Percentiles rank a stretch among this genome's conserved stretches.
Evolutionary conservation across 2,113 vertebrate genomes (phyloP).

Genomic region (Pedetes capensis): DNA sequence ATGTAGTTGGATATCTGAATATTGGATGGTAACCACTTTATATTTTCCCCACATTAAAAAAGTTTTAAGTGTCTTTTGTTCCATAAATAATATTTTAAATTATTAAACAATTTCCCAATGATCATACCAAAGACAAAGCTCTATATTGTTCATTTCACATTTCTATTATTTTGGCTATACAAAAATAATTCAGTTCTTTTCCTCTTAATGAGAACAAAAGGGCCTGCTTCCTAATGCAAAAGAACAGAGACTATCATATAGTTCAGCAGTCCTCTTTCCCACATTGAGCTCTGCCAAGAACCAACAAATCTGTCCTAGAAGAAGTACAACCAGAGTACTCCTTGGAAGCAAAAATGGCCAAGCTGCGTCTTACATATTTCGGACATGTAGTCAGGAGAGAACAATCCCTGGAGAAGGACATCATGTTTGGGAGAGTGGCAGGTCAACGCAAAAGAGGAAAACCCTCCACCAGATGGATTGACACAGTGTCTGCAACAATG

Average conservation of each 20-base stretch:
- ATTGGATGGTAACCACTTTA: neutral
- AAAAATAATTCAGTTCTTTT: neutral
- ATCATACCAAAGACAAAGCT: neutral
- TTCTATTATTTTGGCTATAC: neutral
- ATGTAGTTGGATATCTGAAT: neutral
- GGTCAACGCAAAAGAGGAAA: too few species aligned
- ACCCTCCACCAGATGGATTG: too few species aligned
- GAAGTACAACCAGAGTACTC: too few species aligned
- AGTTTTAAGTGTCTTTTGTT: too few species aligned
- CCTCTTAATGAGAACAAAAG: neutral
- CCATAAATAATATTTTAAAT: neutral
- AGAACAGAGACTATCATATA: neutral
- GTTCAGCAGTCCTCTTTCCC: neutral
- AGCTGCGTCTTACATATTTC: too few species aligned
- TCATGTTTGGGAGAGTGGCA: too few species aligned
- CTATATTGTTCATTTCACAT: neutral
- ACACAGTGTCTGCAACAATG: too few species aligned
- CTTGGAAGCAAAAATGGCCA: too few species aligned
- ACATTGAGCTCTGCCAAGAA: neutral
- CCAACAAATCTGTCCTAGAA: too few species aligned
- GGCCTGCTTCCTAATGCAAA: neutral
- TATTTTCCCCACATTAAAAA: neutral
- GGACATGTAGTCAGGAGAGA: too few species aligned
- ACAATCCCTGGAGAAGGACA: too few species aligned
- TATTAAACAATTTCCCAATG: neutral